Conservation (phyloP, 1,140 invertebrate species). For the Pseudoatta argentina region DNA sequence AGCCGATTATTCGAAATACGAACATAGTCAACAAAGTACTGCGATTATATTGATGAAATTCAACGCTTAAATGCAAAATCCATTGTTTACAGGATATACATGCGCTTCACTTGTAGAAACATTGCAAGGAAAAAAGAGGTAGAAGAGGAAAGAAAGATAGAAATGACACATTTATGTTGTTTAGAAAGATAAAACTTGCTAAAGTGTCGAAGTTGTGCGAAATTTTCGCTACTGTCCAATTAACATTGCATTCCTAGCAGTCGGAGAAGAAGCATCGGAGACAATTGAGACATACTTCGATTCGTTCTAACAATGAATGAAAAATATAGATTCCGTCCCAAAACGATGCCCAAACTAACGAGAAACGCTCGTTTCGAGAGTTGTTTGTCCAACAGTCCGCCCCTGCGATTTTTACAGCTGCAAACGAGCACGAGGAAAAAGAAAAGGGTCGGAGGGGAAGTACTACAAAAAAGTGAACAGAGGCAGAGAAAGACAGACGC, state of each 20-base stretch:
- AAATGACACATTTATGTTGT: not conserved
- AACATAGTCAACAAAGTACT: not conserved
- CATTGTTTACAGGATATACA: not conserved
- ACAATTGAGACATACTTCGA: constrained; percentile 36
- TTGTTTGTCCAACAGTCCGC: constrained; percentile 68
- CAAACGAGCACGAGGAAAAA: constrained; percentile 44
- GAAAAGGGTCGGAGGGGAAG: not conserved
- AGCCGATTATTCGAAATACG: constrained; percentile 1
- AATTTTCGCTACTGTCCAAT: not conserved
- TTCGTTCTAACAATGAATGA: constrained; percentile 11
- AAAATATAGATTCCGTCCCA: constrained; percentile 44
- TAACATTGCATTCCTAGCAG: not conserved
- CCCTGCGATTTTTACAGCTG: constrained; percentile 73
- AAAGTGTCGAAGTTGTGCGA: not conserved
- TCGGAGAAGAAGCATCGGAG: not conserved
- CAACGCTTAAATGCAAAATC: not conserved
- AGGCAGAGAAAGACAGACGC: constrained; percentile 22
- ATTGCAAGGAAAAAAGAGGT: not conserved
- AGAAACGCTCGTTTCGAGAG: constrained; percentile 70
- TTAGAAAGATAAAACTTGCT: not conserved
- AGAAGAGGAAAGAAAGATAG: too few species aligned
- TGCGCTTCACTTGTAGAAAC: not conserved
- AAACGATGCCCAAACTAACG: constrained; percentile 64
- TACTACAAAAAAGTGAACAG: constrained; percentile 21
- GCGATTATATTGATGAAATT: constrained; percentile 5